phyloP scores from a whole-genome alignment of 2,888 invertebrate species.

The Drosophila neutralis region DNA sequence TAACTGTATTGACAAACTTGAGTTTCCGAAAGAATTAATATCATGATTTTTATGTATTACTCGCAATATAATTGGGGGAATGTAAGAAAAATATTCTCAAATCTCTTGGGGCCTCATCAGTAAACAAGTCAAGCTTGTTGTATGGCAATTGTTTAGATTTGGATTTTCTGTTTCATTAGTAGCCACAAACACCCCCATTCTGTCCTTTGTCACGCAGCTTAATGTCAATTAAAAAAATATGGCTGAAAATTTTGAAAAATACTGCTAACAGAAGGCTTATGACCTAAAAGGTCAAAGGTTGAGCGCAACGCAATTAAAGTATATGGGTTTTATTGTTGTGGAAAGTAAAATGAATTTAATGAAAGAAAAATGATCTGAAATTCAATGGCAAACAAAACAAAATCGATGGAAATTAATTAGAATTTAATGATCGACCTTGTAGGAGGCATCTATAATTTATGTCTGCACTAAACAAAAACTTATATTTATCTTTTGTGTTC shows the following conservation, averaged over 20 bases:
- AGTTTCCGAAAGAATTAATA: neutral
- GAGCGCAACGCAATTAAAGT: constrained; percentile 10
- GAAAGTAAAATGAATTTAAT: constrained; percentile 32
- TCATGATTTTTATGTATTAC: neutral
- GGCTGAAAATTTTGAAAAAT: constrained; percentile 1
- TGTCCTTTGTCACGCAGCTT: constrained; percentile 14
- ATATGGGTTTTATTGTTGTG: constrained; percentile 10
- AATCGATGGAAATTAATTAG: constrained; percentile 33
- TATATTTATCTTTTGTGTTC: neutral
- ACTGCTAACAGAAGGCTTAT: neutral
- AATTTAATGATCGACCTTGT: constrained; percentile 36
- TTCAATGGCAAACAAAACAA: constrained; percentile 12
- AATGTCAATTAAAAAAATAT: constrained; percentile 47
- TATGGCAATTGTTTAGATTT: constrained; percentile 21
- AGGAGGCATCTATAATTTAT: neutral
- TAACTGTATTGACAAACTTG: neutral
- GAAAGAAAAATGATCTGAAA: constrained; percentile 21
- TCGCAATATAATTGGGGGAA: neutral
- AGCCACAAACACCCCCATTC: too few species aligned
- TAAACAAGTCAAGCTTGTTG: neutral
- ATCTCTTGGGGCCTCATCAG: neutral
- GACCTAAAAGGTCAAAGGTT: constrained; percentile 41
- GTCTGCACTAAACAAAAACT: neutral
- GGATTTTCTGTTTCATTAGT: neutral
- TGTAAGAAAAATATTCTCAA: neutral